A percentile compares a stretch with the other conserved stretches of the same genome.
phyloP scores from a whole-genome alignment of 2,113 vertebrate species.

The Amazona vittata region DNA sequence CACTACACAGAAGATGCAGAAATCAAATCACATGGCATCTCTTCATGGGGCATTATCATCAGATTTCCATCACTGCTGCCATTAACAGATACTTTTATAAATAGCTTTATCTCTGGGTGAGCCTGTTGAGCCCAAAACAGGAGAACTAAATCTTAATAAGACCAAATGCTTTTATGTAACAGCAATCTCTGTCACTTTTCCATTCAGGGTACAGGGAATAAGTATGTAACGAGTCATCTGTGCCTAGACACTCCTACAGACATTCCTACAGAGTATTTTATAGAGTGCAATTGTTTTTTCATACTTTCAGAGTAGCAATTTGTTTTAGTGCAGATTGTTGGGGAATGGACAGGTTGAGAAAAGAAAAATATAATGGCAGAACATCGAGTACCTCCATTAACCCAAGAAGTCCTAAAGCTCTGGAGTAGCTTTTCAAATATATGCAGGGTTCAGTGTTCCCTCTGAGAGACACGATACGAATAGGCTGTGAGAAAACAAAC shows the following conservation, averaged over 20 bases:
- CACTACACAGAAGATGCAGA: not conserved
- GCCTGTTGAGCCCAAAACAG: not conserved
- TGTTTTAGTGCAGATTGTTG: not conserved
- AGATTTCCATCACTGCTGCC: not conserved
- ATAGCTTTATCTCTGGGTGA: not conserved
- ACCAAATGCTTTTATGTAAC: not conserved
- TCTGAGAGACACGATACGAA: conserved; percentile 12
- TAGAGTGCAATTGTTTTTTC: not conserved
- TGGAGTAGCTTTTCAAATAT: conserved; percentile 4
- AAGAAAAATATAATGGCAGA: conserved; percentile 34
- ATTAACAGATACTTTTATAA: not conserved
- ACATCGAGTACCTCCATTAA: not conserved
- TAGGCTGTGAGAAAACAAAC: not conserved
- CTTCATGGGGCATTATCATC: not conserved
- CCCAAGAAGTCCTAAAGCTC: not conserved
- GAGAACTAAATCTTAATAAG: not conserved
- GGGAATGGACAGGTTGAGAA: not conserved
- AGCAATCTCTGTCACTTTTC: not conserved
- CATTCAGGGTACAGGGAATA: not conserved
- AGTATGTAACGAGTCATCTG: not conserved
- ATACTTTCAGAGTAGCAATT: not conserved
- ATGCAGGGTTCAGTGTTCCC: not conserved
- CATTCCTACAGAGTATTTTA: not conserved
- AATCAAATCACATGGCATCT: not conserved
- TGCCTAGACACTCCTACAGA: not conserved